Evolutionary conservation across 2,888 invertebrate species (phyloP), one percentile per base, ranked within the genome.

Genomic region (Lamproptera curius): DNA sequence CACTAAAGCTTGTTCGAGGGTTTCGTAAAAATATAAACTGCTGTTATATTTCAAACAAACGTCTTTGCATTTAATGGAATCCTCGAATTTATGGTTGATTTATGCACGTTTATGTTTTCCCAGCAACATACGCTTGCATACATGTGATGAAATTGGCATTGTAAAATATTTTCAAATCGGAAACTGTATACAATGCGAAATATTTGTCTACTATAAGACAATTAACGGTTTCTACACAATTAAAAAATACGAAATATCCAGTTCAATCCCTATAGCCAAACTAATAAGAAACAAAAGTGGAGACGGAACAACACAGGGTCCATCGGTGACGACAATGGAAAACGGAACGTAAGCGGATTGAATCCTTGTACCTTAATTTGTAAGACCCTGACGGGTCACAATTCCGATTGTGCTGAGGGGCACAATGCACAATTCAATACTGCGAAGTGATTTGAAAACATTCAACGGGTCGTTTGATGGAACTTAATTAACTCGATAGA

Each of bases 371-470:
- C 41, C 41, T 47, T 47, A 42, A 47, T 47, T 47, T 47, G 42
- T 42, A 42, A 47, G 42, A 41, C 41, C 41, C 46, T 36, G 35
- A 31, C 36, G 36, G 41, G 16, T 35, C 37, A 36, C 46, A 36
- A 26, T 47, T 56, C 49, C 51, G 51, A 56, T 55, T 55, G 52
- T 55, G 52, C 53, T 50, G 52, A 33, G 49, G n/a, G 50, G 31
- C 46, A 55, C 56, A 59, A 57, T 55, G 51, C 52, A 48, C 53
- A 56, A 53, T 54, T 46, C 43, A 52, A 40, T 43, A 44, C 40
- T 46, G 42, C 52, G 51, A 51, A 53, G 56, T 54, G 52, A 53
- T 51, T 51, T 46, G 44, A 49, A 51, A 55, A 53, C 52, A 52
- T 53, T 51, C 48, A 36, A 41, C 36, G 13, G 36, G 17, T 42